Base-by-base conservation (phyloP, 2,888 invertebrate species). In the Coenonympha arcania region DNA sequence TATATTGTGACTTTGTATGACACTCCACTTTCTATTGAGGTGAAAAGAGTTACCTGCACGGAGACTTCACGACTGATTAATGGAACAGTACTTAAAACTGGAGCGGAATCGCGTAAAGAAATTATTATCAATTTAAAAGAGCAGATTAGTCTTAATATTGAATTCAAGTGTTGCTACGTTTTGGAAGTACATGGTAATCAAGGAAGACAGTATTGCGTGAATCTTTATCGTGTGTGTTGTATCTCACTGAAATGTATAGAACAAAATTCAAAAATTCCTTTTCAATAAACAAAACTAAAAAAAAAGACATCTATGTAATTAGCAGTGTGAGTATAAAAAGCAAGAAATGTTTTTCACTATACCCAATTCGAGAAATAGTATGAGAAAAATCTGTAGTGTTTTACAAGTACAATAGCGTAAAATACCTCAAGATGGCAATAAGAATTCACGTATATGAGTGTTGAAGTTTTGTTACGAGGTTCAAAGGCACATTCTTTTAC, bases 1-100 rank as follows among this genome's bases (percentile, higher is more conserved):
- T 83, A 83, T 80, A 84, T 77, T 81, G 79, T 80, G 76, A 76
- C 81, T 73, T 76, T 78, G 76, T 78, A 79, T 79, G 81, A 83
- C 83, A 84, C 81, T 83, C 76, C 77, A 79, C 77, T 77, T 79
- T 74, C 70, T 68, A 76, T 75, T 73, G 69, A 77, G 70, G 73
- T 73, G 72, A 76, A 78, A 79, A 77, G 77, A 79, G 70, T 76
- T 52, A 49, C 50, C 50, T 54, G 48, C 20, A 47, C 46, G 39
- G 36, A 40, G 41, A 55, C 48, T 44, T 48, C 47, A 48, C 44
- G 33, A 49, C 40, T 33, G 48, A 48, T 45, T 48, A 52, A 52
- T 51, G 51, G 45, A 48, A 42, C 41, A 31, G 31, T 42, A 37
- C 42, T 49, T 37, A 16, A 9, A 28, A 28, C 41, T 40, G 11